phyloP scores from a whole-genome alignment of 2,113 vertebrate genomes.

The Noctilio leporinus region DNA sequence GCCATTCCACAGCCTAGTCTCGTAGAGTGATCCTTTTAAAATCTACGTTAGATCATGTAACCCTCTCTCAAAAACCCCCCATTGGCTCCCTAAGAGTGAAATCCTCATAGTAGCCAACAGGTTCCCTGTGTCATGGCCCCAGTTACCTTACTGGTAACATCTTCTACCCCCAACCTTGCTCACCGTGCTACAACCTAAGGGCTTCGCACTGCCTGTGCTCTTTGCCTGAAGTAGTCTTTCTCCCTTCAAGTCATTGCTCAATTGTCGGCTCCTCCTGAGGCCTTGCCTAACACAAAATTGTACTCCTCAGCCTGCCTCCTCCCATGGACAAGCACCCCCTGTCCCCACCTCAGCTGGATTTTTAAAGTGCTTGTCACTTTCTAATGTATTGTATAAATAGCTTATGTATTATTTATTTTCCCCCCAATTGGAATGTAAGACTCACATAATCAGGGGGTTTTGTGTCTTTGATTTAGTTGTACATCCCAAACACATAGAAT shows the following conservation, averaged over 20 bases:
- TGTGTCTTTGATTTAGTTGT: neutral
- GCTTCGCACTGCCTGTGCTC: neutral
- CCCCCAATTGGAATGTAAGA: neutral
- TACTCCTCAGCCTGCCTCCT: neutral
- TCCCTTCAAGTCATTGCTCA: neutral
- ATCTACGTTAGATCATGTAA: neutral
- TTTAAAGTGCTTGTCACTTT: neutral
- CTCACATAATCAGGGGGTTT: neutral
- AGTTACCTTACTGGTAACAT: too few relatives aligned
- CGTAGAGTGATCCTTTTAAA: neutral
- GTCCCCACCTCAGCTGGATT: neutral
- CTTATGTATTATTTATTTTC: neutral
- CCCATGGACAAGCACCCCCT: neutral
- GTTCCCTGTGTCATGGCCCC: neutral
- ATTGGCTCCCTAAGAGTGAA: neutral
- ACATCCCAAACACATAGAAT: neutral
- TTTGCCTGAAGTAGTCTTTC: neutral
- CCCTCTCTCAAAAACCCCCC: neutral
- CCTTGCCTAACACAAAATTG: neutral
- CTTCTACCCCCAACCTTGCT: neutral
- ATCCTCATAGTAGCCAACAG: neutral
- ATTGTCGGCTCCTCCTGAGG: neutral
- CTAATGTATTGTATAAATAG: neutral
- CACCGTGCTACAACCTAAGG: neutral
- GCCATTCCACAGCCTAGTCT: neutral